A percentile compares a stretch with the other conserved stretches of the same genome.
Evolutionary conservation across 2,113 vertebrate species (phyloP).

Genomic region (Furnarius figulus): DNA sequence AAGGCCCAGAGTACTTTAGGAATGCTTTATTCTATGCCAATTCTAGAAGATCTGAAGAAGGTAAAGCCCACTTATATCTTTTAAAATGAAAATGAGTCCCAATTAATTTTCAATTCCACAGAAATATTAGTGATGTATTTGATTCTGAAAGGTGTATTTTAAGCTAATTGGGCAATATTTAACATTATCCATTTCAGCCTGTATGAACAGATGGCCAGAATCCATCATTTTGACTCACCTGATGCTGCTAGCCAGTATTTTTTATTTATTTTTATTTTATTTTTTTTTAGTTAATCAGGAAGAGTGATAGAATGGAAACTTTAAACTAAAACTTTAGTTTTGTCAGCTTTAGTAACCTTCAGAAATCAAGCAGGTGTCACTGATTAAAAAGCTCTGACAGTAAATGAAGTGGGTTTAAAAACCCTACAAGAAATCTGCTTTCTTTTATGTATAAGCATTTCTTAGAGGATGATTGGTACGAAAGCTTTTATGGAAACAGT

Average conservation of each 20-base stretch:
- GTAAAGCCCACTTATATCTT: slow-evolving; percentile 34
- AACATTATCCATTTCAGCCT: not conserved
- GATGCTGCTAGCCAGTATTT: not conserved
- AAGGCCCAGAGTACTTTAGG: slow-evolving; percentile 81
- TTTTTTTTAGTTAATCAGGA: not conserved
- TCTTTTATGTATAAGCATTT: not conserved
- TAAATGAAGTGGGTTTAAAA: not conserved
- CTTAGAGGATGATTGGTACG: not conserved
- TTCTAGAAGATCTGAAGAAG: slow-evolving; percentile 76
- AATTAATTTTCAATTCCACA: not conserved
- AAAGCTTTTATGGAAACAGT: not conserved
- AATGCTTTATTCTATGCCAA: slow-evolving; percentile 77
- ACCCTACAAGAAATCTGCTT: not conserved
- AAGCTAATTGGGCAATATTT: not conserved
- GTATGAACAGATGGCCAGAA: not conserved
- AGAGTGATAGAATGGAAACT: not conserved
- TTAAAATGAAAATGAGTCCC: not conserved
- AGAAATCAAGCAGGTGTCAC: not conserved
- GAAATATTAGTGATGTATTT: not conserved
- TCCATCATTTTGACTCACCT: not conserved
- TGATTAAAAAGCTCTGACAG: not conserved
- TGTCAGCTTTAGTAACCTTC: not conserved
- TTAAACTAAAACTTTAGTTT: no score
- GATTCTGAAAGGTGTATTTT: not conserved
- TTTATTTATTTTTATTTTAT: no score